Percentiles rank a stretch among this genome's conserved stretches.
Conservation (phyloP, 2,888 invertebrate species). For the Axea sp. region DNA sequence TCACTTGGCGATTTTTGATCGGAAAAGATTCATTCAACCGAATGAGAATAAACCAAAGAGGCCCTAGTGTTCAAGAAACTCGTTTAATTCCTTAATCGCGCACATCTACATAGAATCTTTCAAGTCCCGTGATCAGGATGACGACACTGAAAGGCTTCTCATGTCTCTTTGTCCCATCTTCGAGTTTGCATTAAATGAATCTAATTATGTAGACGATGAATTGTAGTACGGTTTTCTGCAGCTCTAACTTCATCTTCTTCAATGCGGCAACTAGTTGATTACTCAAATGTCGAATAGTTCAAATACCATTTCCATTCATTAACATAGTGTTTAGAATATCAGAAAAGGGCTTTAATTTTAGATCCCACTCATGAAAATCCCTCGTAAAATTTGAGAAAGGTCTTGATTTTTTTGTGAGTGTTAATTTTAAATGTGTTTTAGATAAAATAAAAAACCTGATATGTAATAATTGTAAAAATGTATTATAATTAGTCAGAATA, state of each 20-base stretch:
- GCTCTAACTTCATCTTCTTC: conserved; percentile 18
- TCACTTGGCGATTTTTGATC: conserved; percentile 63
- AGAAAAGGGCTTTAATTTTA: neutral
- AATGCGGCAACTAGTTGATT: conserved; percentile 46
- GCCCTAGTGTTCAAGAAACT: conserved; percentile 62
- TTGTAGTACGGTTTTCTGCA: conserved; percentile 50
- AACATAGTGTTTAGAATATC: conserved; percentile 10
- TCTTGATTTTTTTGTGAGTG: too few species aligned
- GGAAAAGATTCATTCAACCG: conserved; percentile 68
- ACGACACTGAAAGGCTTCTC: conserved; percentile 70
- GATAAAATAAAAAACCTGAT: too few species aligned
- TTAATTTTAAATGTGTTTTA: too few species aligned
- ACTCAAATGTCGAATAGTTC: conserved; percentile 23
- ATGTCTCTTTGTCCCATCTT: conserved; percentile 66
- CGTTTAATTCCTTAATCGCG: conserved; percentile 70
- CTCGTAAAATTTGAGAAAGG: too few species aligned
- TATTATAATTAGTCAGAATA: too few species aligned
- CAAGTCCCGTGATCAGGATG: conserved; percentile 65
- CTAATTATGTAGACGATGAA: conserved; percentile 67
- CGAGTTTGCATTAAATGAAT: conserved; percentile 68
- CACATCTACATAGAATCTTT: conserved; percentile 72
- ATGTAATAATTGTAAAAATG: too few species aligned
- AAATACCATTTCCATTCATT: conserved; percentile 21
- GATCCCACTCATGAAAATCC: neutral
- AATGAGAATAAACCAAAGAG: conserved; percentile 67